Evolutionary conservation across 2,888 invertebrate species (phyloP).

Genomic region (Epirrhoe alternata): DNA sequence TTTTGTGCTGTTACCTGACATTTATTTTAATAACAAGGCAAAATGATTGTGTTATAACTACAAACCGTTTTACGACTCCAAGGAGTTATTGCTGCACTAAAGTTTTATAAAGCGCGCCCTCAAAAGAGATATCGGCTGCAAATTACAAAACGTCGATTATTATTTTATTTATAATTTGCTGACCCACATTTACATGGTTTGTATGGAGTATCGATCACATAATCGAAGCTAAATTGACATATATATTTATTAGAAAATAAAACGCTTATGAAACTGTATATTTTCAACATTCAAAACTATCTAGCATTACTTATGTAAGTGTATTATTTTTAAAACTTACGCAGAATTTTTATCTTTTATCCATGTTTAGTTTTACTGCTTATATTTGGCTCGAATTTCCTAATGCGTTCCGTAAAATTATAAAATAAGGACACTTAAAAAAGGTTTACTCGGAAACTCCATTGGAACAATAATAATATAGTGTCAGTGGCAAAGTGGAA

Average conservation of each 20-base stretch:
- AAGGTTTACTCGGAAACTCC: conserved; percentile 71
- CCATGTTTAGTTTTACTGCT: too few species aligned
- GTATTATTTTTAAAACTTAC: too few species aligned
- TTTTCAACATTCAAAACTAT: not conserved
- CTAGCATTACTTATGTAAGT: not conserved
- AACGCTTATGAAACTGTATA: not conserved
- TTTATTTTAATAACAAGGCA: conserved; percentile 58
- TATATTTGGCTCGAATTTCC: conserved; percentile 26
- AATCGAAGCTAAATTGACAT: conserved; percentile 13
- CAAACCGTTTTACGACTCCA: conserved; percentile 49
- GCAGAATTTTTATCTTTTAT: too few species aligned
- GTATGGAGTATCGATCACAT: conserved; percentile 4
- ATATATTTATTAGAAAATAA: conserved; percentile 9
- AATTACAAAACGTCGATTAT: conserved; percentile 38
- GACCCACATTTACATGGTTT: conserved; percentile 27
- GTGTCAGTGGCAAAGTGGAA: conserved; percentile 83
- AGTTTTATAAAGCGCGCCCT: conserved; percentile 44
- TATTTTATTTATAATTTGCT: conserved; percentile 45
- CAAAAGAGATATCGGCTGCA: conserved; percentile 38
- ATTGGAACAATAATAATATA: conserved; percentile 82
- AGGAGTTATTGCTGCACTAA: conserved; percentile 51
- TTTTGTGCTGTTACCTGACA: conserved; percentile 55
- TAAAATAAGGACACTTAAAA: conserved; percentile 58
- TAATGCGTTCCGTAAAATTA: conserved; percentile 32
- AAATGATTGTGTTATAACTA: conserved; percentile 50